Conservation (phyloP, 53 echinoderm and acorn worm genomes). For the Holothuria leucospilota region DNA sequence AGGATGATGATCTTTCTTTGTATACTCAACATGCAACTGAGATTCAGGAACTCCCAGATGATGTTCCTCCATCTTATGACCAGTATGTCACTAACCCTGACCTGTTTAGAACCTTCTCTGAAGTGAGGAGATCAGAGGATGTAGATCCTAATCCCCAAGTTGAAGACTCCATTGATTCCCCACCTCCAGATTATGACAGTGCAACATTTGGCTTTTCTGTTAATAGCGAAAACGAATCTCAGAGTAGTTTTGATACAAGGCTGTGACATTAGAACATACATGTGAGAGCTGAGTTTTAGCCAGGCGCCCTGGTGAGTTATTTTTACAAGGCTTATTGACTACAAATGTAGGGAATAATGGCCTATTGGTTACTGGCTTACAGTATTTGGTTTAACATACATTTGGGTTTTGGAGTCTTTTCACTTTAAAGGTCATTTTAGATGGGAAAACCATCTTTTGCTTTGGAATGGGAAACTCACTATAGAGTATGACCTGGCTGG, state of each 20-base stretch:
- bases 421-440: too few species aligned
- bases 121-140: background rate
- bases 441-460: too few species aligned
- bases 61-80: constrained; percentile 13
- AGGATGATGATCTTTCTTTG: background rate
- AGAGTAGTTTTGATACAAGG: background rate
- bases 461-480: too few species aligned
- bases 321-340: too few species aligned
- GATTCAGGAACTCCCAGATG: constrained; percentile 14
- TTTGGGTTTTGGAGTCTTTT: too few species aligned
- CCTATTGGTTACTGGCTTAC: too few species aligned
- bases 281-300: too few species aligned
- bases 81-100: constrained; percentile 27
- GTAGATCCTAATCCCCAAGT: background rate
- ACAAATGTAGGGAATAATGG: too few species aligned
- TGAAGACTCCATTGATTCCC: constrained; percentile 2
- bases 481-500: too few species aligned
- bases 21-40: background rate
- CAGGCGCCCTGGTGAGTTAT: too few species aligned
- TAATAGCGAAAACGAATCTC: background rate
- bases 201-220: constrained; percentile 4
- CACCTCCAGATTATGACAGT: constrained; percentile 36
- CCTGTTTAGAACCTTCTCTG: background rate
- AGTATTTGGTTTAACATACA: too few species aligned
- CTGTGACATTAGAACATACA: too few species aligned